Evolutionary conservation across 2,113 vertebrate species (phyloP).

Genomic region (Bolborhynchus lineola): DNA sequence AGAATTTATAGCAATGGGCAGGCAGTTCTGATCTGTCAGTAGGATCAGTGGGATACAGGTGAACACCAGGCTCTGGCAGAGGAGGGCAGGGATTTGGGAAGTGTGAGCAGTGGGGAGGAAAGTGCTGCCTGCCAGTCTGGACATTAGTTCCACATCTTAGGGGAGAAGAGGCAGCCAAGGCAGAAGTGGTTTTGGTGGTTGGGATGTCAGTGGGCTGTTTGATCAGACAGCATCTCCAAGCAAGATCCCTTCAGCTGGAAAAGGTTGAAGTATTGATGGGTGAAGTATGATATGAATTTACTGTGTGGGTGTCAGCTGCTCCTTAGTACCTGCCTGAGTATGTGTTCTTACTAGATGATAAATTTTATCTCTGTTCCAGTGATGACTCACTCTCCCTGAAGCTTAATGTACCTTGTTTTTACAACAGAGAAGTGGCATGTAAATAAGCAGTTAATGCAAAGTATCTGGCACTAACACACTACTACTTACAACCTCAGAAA

Average conservation of each 20-base stretch:
- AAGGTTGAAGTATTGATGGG: accelerated
- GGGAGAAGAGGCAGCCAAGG: not conserved
- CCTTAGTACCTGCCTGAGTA: not conserved
- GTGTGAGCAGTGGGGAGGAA: not conserved
- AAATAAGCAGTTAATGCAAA: not conserved
- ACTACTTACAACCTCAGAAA: not conserved
- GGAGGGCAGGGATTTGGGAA: not conserved
- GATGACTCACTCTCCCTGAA: constrained; percentile 25
- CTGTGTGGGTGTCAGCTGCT: not conserved
- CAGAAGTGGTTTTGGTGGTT: not conserved
- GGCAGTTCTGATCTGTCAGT: not conserved
- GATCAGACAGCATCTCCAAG: not conserved
- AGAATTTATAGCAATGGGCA: not conserved
- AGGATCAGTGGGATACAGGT: not conserved
- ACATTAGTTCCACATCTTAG: not conserved
- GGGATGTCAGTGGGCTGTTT: not conserved
- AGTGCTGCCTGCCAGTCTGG: not conserved
- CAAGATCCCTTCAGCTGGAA: not conserved
- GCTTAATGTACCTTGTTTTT: not conserved
- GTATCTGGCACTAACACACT: not conserved
- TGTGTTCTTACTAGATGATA: not conserved
- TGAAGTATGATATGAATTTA: not conserved
- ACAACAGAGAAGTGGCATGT: not conserved
- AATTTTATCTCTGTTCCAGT: constrained; percentile 25
- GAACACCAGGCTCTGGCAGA: not conserved